phyloP scores from a whole-genome alignment of 2,888 invertebrate genomes.

The Pristionchus japonicus region DNA sequence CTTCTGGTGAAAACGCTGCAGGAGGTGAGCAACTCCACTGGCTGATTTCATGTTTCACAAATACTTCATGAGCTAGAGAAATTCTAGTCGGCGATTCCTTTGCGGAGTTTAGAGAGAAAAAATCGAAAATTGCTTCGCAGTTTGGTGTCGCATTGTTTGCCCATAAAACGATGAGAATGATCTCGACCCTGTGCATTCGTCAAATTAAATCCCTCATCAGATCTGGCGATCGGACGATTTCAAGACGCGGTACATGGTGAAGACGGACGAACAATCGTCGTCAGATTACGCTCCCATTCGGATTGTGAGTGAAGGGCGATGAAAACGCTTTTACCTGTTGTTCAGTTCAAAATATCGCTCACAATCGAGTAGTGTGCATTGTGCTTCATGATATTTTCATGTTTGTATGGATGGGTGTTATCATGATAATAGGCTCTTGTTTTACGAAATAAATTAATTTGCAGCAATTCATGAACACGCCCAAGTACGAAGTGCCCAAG shows the following conservation, averaged over 20 bases:
- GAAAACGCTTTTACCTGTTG: too few relatives aligned
- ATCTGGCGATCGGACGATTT: constrained; percentile 57
- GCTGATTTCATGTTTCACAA: background rate
- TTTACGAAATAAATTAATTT: background rate
- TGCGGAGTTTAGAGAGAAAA: too few relatives aligned
- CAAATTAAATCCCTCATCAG: too few relatives aligned
- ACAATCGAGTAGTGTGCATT: too few relatives aligned
- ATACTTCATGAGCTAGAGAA: background rate
- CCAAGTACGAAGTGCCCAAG: constrained; percentile 93
- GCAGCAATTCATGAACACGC: constrained; percentile 52
- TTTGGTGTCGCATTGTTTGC: background rate
- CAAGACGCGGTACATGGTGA: constrained; percentile 54
- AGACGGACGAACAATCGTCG: constrained; percentile 36
- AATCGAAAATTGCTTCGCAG: background rate
- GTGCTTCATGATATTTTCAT: too few relatives aligned
- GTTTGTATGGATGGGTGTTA: too few relatives aligned
- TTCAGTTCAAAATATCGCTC: too few relatives aligned
- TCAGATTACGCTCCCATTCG: background rate
- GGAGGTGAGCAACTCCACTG: constrained; percentile 1
- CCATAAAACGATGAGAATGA: background rate
- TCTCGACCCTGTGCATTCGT: too few relatives aligned
- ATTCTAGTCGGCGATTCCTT: background rate
- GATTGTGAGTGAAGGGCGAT: constrained; percentile 33
- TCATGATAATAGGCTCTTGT: too few relatives aligned
- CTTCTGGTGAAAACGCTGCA: background rate